Evolutionary conservation across 2,888 invertebrate species (phyloP).

Genomic region (Pseudococcus jackbeardsleyi): DNA sequence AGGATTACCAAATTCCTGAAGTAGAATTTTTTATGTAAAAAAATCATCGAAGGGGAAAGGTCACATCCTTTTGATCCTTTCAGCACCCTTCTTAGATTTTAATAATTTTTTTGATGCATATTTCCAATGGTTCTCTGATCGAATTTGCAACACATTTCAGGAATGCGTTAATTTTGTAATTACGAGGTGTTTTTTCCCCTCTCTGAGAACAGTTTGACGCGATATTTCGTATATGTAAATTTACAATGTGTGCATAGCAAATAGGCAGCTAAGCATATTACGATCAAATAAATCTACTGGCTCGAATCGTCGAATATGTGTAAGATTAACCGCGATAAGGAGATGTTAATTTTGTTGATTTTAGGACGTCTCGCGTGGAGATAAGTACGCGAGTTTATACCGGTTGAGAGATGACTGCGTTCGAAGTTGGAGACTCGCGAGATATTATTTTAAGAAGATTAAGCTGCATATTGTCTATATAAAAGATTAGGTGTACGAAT

Average conservation of each 20-base stretch:
- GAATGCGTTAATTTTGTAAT: neutral
- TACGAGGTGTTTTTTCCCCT: neutral
- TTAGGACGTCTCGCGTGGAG: neutral
- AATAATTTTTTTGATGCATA: too few relatives aligned
- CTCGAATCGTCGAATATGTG: neutral
- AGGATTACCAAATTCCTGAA: too few relatives aligned
- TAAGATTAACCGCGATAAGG: neutral
- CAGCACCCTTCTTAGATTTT: too few relatives aligned
- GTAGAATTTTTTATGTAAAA: too few relatives aligned
- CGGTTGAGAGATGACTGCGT: neutral
- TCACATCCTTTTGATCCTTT: too few relatives aligned
- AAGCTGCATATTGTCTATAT: neutral
- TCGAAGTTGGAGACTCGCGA: neutral
- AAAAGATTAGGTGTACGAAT: neutral
- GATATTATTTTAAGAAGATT: neutral
- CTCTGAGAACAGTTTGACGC: neutral
- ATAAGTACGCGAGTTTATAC: neutral
- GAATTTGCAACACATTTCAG: too few relatives aligned
- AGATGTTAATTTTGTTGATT: conserved; percentile 28
- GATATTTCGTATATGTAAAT: neutral
- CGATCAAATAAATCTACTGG: neutral
- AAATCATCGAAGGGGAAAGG: too few relatives aligned
- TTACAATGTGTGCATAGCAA: neutral
- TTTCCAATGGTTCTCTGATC: too few relatives aligned
- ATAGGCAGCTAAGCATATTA: neutral